A percentile compares a stretch with the other conserved stretches of the same genome.
Conservation (phyloP, 2,113 vertebrate species). For the Seriola dumerili region DNA sequence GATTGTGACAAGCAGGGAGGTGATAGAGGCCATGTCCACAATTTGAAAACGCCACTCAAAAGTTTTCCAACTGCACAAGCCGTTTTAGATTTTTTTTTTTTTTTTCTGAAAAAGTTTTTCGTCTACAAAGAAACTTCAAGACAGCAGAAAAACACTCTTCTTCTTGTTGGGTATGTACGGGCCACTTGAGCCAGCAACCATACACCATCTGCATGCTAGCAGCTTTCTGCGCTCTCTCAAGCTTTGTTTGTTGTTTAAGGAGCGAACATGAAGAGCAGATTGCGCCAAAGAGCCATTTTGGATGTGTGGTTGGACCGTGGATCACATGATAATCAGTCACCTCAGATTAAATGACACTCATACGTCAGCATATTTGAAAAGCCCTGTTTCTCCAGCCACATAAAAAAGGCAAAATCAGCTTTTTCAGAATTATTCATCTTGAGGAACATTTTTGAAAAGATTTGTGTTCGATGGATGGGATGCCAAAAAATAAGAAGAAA, state of each 20-base stretch:
- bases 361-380: conserved; percentile 51
- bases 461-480: conserved; percentile 17
- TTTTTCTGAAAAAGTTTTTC: conserved; percentile 2
- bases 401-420: conserved; percentile 40
- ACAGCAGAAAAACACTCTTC: conserved; percentile 16
- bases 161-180: neutral
- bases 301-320: conserved; percentile 19
- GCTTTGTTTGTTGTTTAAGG: conserved; percentile 30
- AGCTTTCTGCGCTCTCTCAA: conserved; percentile 28
- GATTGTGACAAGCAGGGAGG: conserved; percentile 47
- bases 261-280: conserved; percentile 23
- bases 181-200: neutral
- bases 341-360: conserved; percentile 46
- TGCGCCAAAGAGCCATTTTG: conserved; percentile 34
- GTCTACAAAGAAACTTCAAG: conserved; percentile 19
- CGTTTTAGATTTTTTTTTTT: conserved; percentile 10
- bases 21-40: conserved; percentile 46
- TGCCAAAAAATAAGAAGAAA: conserved; percentile 24
- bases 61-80: conserved; percentile 26
- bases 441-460: conserved; percentile 8
- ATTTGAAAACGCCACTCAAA: conserved; percentile 50
- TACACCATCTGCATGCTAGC: conserved; percentile 10
- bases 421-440: conserved; percentile 31
- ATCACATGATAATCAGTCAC: conserved; percentile 37
- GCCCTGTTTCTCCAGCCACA: conserved; percentile 20